These are phyloP conservation scores for Pagetopsis macropterus DNA, from an alignment of 2,797 vertebrate species.

Conservation along the genomic window DNA sequence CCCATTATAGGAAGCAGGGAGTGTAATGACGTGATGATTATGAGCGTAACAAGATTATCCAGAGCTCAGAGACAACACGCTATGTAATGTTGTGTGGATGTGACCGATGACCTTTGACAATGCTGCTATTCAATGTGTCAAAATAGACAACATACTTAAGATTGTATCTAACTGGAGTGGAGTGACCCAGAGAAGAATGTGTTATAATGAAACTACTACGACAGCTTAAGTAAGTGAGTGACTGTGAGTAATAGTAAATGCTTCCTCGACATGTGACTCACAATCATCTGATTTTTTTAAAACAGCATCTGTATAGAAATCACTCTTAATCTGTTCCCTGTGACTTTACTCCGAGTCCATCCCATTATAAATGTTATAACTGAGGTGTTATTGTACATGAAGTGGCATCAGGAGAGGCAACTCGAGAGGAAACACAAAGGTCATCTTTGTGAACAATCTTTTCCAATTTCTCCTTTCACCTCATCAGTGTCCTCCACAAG, in stretches of 20 bases:
- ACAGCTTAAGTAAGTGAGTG: slow-evolving; percentile 31
- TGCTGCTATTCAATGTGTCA: neutral
- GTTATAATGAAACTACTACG: neutral
- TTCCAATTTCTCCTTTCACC: neutral
- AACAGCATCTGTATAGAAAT: slow-evolving; percentile 22
- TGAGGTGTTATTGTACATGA: neutral
- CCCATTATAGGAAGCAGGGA: slow-evolving; percentile 57
- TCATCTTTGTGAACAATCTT: neutral
- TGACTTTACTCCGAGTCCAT: slow-evolving; percentile 1
- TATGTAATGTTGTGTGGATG: slow-evolving; percentile 29
- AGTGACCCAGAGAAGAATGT: neutral
- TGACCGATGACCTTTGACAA: slow-evolving; percentile 27
- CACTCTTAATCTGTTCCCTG: slow-evolving; percentile 39
- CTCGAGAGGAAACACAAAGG: neutral
- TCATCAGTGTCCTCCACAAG: neutral
- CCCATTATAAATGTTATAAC: neutral
- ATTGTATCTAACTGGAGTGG: neutral
- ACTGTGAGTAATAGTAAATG: slow-evolving; percentile 28
- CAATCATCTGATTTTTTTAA: slow-evolving; percentile 10
- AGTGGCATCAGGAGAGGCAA: neutral
- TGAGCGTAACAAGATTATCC: slow-evolving; percentile 56
- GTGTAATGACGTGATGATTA: slow-evolving; percentile 51
- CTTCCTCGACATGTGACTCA: slow-evolving; percentile 35
- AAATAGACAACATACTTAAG: neutral
- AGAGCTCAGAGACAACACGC: slow-evolving; percentile 6